These are phyloP conservation scores for Harpegnathos saltator DNA, from an alignment of 1,140 invertebrate species.

Conservation along the genomic window DNA sequence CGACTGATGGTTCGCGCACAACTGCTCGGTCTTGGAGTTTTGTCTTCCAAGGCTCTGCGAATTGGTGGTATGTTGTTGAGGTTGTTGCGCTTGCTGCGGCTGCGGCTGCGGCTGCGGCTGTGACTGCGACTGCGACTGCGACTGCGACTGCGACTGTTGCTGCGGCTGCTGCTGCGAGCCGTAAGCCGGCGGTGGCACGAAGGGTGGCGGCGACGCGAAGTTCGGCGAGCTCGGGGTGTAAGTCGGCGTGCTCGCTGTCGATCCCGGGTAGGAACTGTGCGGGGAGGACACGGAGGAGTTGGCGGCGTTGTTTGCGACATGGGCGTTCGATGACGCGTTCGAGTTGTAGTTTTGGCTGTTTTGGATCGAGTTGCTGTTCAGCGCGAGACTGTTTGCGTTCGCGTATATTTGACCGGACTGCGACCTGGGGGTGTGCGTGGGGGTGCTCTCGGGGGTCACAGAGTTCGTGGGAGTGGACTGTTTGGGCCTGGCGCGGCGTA, in stretches of 20 bases:
- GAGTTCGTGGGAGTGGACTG: slow-evolving; percentile 81
- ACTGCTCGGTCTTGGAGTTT: slow-evolving; percentile 76
- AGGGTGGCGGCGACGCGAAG: slow-evolving; percentile 82
- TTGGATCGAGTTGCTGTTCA: slow-evolving; percentile 54
- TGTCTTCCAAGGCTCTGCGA: slow-evolving; percentile 73
- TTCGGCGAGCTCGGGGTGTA: slow-evolving; percentile 76
- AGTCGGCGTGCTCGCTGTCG: slow-evolving; percentile 78
- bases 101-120: slow-evolving; percentile 78
- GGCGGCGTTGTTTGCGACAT: slow-evolving; percentile 51
- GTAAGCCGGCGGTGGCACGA: slow-evolving; percentile 84
- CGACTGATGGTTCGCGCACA: slow-evolving; percentile 70
- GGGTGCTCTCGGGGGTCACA: slow-evolving; percentile 81
- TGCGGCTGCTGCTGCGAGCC: slow-evolving; percentile 78
- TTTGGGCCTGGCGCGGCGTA: slow-evolving; percentile 83
- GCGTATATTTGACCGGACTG: slow-evolving; percentile 67
- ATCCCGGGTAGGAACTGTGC: slow-evolving; percentile 78
- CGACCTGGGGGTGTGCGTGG: slow-evolving; percentile 76
- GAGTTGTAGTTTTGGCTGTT: slow-evolving; percentile 61
- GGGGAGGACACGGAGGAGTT: slow-evolving; percentile 74
- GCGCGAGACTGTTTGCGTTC: slow-evolving; percentile 45
- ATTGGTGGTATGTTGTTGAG: slow-evolving; percentile 2
- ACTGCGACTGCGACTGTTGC: slow-evolving; percentile 77
- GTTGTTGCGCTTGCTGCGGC: slow-evolving; percentile 77
- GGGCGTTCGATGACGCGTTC: slow-evolving; percentile 34
- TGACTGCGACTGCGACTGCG: slow-evolving; percentile 77